Evolutionary conservation across 1,140 invertebrate genomes (phyloP), one percentile per base, ranked within the genome.

Genomic region (Halesus radiatus): DNA sequence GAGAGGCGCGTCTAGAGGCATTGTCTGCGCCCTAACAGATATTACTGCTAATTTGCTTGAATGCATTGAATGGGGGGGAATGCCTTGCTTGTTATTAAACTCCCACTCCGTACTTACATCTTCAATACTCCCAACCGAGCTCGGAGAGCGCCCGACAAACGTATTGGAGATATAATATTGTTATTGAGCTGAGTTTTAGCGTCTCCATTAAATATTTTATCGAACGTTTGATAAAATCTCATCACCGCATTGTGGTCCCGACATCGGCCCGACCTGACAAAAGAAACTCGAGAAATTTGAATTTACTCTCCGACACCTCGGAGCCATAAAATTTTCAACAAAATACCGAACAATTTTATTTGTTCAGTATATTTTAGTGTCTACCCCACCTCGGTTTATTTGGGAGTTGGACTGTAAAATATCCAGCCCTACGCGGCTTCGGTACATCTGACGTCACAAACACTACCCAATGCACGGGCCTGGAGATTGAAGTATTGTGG

Each of bases 41-140:
- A 70, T 70, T 50, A n/a, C 37, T 50, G 66, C 29, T 66, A 66
- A 64, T 66, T 66, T 66, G 56, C 18, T 23, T 7, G 20, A 23
- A 60, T 60, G 23, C 18, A 23, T 60, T 60, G 56, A 15, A 45
- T 45, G 37, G 8, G 5, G 32, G 37, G 7, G 13, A 45, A 45
- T 45, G 7, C 37, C 10, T 45, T 45, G 13, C 37, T 45, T 10
- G 37, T 13, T 8, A 45, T 45, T 45, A 45, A 13, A 13, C 37
- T 10, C 37, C 37, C 37, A 45, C 37, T 45, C 37, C 37, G 37
- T 45, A 6, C 3, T 37, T 37, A 4, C 32, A 37, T 37, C 53
- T 20, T 56, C 54, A n/a, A 56, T 20, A 18, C 10, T 45, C 37
- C 37, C 10, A 45, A 45, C 37, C 37, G 5, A 8, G 8, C 37